Evolutionary conservation across 2,113 vertebrate species (phyloP), one percentile per base, ranked within the genome.

Genomic region (Myrmophylax atrothorax): DNA sequence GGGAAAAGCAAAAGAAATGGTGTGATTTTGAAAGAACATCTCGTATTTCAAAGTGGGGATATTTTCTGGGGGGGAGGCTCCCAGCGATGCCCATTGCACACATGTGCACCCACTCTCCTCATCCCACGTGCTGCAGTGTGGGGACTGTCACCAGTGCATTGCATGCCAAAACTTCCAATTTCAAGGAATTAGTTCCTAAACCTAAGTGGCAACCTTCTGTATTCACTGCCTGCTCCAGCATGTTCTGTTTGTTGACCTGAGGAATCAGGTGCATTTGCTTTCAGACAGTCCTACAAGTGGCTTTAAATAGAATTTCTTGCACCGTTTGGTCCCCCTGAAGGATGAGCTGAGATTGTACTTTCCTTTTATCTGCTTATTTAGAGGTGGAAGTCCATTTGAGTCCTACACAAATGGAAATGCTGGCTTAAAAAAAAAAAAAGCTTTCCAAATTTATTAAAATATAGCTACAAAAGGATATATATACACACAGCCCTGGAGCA

Each of bases 341-440:
- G 78, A 56, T 82, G 25, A 11, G 7, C 74, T 92, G 52, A 49
- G 50, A 17, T 80, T 74, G 67, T 77, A 8, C 60, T 85, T 84
- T n/a, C 22, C n/a, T 89, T 91, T 90, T 37, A 77, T 82, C 85
- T 68, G 67, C 80, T 87, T 63, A 4, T 79, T 93, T 96, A 78
- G 66, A 85, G 74, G 67, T 46, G 22, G n/a, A 77, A 69, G 40
- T 87, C 87, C 63, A 23, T 84, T 75, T 53, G 59, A 60, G 40
- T 76, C 49, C 63, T 72, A 26, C 64, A 62, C 40, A 80, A 93
- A 60, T 86, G 87, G 67, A 90, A 80, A 33, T 40, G 58, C 25
- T 94, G 73, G 62, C 56, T 93, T 83, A 20, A 29, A 46, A 16
- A 78, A 58, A 59, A 38, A 38, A 37, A 38, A 28, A 62, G 28